A percentile compares a stretch with the other conserved stretches of the same genome.
Evolutionary conservation across 2,797 vertebrate species (phyloP).

Genomic region (Neomorphus geoffroyi): DNA sequence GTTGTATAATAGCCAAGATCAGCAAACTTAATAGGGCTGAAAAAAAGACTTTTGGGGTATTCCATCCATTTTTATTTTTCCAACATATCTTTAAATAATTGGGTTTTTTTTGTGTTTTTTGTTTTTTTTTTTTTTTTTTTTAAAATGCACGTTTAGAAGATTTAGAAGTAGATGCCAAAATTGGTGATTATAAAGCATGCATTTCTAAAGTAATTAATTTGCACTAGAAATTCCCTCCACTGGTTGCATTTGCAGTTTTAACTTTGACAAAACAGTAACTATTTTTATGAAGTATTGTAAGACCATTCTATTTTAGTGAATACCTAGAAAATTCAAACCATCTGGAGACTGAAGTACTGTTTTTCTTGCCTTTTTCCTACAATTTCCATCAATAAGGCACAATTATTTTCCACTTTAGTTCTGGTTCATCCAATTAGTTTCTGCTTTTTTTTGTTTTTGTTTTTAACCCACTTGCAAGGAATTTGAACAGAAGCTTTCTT

Average conservation of each 20-base stretch:
- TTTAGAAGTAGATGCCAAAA: neutral
- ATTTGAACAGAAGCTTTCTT: neutral
- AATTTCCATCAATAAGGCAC: neutral
- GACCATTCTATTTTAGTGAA: neutral
- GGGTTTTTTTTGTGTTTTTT: too few species aligned
- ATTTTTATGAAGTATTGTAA: neutral
- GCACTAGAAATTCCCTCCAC: neutral
- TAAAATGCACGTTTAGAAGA: neutral
- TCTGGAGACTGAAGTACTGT: neutral
- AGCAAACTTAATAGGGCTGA: neutral
- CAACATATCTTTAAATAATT: neutral
- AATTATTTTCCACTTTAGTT: conserved; percentile 8
- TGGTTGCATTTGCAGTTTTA: neutral
- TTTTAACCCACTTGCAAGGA: neutral
- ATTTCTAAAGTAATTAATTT: conserved; percentile 7
- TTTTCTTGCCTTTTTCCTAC: neutral
- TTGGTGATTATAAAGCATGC: neutral
- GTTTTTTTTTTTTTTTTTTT: too few species aligned
- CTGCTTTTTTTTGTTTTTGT: rapidly evolving
- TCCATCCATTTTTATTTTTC: neutral
- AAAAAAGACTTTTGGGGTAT: neutral
- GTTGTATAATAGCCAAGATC: neutral
- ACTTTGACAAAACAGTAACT: neutral
- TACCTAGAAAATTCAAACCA: conserved; percentile 22
- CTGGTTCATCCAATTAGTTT: neutral